A percentile compares a stretch with the other conserved stretches of the same genome.
Conservation (phyloP, 2,797 vertebrate species). For the Cirrhinus molitorella region DNA sequence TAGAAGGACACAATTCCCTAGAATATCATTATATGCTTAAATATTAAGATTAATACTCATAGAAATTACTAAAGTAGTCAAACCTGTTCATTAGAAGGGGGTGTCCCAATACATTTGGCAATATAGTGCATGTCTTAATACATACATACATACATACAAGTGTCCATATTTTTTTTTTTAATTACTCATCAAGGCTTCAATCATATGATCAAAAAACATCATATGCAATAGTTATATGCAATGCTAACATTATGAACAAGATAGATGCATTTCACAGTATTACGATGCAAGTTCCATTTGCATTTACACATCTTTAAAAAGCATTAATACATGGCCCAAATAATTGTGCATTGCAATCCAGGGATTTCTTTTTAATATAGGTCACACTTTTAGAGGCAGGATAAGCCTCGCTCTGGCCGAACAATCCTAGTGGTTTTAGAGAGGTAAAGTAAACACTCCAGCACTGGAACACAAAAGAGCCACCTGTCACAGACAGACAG, state of each 20-base stretch:
- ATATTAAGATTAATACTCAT: too few species aligned
- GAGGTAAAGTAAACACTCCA: slow-evolving; percentile 49
- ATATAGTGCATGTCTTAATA: too few species aligned
- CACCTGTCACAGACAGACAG: slow-evolving; percentile 52
- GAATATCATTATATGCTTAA: too few species aligned
- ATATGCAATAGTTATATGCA: too few species aligned
- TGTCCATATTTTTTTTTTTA: too few species aligned
- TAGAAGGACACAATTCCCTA: too few species aligned
- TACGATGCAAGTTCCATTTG: neutral
- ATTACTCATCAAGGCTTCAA: too few species aligned
- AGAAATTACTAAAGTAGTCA: too few species aligned
- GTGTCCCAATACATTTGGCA: too few species aligned
- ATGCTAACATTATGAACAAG: neutral
- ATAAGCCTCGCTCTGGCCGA: slow-evolving; percentile 11
- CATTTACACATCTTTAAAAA: neutral
- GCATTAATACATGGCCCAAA: neutral
- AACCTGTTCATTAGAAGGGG: too few species aligned
- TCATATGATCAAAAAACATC: too few species aligned
- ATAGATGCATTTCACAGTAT: neutral
- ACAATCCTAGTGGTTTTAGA: slow-evolving; percentile 36
- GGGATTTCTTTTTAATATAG: slow-evolving; percentile 15
- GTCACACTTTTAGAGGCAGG: slow-evolving; percentile 11
- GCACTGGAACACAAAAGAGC: slow-evolving; percentile 48
- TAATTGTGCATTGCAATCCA: neutral
- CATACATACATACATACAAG: too few species aligned